These are phyloP conservation scores for Prosapia bicincta DNA, from an alignment of 2,888 invertebrate genomes.

Conservation along the genomic window DNA sequence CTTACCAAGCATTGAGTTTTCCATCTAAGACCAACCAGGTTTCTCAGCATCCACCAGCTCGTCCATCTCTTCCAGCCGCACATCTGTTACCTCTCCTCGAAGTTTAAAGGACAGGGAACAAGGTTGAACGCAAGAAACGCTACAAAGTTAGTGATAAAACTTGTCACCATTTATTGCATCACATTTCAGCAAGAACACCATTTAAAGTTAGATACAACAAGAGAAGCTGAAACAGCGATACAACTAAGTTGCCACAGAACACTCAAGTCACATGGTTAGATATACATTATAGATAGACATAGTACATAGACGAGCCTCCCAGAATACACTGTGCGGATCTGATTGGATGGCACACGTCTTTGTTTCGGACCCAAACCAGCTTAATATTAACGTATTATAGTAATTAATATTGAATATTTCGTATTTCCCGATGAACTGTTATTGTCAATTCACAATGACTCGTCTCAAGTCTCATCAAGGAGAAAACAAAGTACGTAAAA, in stretches of 20 bases:
- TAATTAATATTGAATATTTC: constrained; percentile 23
- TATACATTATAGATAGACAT: constrained; percentile 29
- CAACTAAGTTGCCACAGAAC: constrained; percentile 27
- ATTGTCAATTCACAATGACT: constrained; percentile 38
- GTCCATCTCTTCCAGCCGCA: too few relatives aligned
- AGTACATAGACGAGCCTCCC: constrained; percentile 36
- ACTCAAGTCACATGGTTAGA: constrained; percentile 30
- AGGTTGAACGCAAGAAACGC: too few relatives aligned
- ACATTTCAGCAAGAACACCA: constrained; percentile 38
- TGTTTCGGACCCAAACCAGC: constrained; percentile 43
- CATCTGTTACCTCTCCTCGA: too few relatives aligned
- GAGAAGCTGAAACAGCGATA: constrained; percentile 25
- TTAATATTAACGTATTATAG: constrained; percentile 30
- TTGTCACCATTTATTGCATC: constrained; percentile 31
- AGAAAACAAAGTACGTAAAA: constrained; percentile 14
- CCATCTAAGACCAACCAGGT: too few relatives aligned
- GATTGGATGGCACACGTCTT: constrained; percentile 32
- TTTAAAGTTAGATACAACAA: constrained; percentile 33
- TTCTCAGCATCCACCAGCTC: too few relatives aligned
- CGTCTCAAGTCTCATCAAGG: constrained; percentile 11
- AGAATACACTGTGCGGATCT: constrained; percentile 26
- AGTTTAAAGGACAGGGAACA: too few relatives aligned
- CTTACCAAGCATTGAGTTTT: too few relatives aligned
- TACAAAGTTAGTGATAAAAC: constrained; percentile 11
- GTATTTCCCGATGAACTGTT: constrained; percentile 21